Conservation (phyloP, 1,140 invertebrate species). For the Tribolium madens region DNA sequence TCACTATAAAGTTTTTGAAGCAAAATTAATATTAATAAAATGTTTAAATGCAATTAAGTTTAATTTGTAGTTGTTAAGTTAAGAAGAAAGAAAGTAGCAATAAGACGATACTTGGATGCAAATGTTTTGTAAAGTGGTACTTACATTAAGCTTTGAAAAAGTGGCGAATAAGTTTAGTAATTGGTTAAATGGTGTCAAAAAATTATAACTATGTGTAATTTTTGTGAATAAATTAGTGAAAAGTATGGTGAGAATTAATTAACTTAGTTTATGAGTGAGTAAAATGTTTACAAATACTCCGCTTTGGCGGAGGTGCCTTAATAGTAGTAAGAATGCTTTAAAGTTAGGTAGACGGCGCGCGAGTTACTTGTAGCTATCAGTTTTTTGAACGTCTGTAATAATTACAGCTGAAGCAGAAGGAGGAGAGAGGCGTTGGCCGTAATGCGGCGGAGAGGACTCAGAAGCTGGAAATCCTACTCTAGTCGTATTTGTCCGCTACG, state of each 20-base stretch:
- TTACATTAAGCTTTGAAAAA: not conserved
- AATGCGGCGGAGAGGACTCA: slow-evolving; percentile 60
- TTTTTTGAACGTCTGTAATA: slow-evolving; percentile 48
- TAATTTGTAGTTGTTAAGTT: not conserved
- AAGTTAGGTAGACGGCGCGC: slow-evolving; percentile 28
- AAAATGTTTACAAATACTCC: slow-evolving; percentile 25
- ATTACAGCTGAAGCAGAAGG: slow-evolving; percentile 49
- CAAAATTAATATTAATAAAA: not conserved
- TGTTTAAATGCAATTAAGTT: not conserved
- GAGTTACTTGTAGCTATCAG: slow-evolving; percentile 36
- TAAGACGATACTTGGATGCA: not conserved
- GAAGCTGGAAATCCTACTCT: slow-evolving; percentile 62
- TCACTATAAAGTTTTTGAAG: not conserved
- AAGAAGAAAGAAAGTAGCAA: not conserved
- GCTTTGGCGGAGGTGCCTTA: slow-evolving; percentile 26
- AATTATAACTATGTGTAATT: slow-evolving; percentile 15
- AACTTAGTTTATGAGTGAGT: slow-evolving; percentile 30
- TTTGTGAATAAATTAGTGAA: slow-evolving; percentile 17
- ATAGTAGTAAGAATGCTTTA: slow-evolving; percentile 28
- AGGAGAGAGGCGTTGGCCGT: slow-evolving; percentile 56
- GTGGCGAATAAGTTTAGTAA: not conserved
- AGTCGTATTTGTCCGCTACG: slow-evolving; percentile 64
- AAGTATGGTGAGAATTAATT: slow-evolving; percentile 5
- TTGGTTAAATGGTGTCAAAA: not conserved
- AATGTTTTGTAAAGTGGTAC: not conserved